Conservation (phyloP, 1,140 invertebrate genomes). For the Neodiprion lecontei region DNA sequence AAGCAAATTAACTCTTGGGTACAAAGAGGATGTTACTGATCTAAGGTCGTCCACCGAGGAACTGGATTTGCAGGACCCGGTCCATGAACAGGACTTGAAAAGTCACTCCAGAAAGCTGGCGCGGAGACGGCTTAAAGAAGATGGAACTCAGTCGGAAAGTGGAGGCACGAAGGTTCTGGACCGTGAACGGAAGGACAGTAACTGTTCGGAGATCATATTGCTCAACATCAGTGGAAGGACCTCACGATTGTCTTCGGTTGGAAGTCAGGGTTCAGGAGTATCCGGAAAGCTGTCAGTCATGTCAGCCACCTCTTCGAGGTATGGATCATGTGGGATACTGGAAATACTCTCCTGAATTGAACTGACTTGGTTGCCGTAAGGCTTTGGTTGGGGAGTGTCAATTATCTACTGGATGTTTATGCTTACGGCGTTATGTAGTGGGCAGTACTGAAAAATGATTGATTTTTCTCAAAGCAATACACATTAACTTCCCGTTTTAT, state of each 20-base stretch:
- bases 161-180: slow-evolving; percentile 58
- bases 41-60: slow-evolving; percentile 86
- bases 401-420: no score
- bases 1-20: slow-evolving; percentile 65
- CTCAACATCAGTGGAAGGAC: slow-evolving; percentile 83
- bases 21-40: slow-evolving; percentile 80
- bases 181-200: slow-evolving; percentile 78
- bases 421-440: no score
- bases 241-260: slow-evolving; percentile 76
- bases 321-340: not conserved
- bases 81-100: slow-evolving; percentile 63
- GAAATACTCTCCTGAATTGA: not conserved
- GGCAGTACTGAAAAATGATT: not conserved
- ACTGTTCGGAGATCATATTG: slow-evolving; percentile 78
- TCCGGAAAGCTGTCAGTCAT: slow-evolving; percentile 64
- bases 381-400: not conserved
- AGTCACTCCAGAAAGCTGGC: slow-evolving; percentile 49
- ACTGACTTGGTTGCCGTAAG: not conserved
- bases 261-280: slow-evolving; percentile 73
- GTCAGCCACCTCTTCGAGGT: slow-evolving; percentile 58
- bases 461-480: slow-evolving; percentile 7
- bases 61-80: slow-evolving; percentile 77
- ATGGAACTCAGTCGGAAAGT: slow-evolving; percentile 62
- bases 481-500: not conserved
- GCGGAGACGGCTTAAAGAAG: slow-evolving; percentile 62